Evolutionary conservation across 2,113 vertebrate genomes (phyloP).

Genomic region (Odocoileus virginianus): DNA sequence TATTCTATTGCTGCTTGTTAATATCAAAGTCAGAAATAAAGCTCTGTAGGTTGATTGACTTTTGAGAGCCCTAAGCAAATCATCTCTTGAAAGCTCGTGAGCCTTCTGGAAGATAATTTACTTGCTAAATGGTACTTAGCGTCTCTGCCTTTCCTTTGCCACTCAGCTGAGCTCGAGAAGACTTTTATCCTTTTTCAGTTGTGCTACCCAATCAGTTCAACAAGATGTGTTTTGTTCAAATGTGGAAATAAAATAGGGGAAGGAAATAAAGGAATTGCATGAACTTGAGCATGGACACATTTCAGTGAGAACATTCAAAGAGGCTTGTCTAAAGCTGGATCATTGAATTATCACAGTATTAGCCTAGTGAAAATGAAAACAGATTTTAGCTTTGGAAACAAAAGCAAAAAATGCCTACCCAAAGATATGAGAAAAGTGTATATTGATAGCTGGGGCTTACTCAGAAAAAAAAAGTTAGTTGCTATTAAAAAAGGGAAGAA

Average conservation of each 20-base stretch:
- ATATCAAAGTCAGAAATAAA: slow-evolving; percentile 11
- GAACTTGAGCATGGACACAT: not conserved
- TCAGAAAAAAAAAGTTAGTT: not conserved
- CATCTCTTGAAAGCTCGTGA: not conserved
- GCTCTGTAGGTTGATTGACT: not conserved
- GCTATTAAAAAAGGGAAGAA: slow-evolving; percentile 7
- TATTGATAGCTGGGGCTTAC: not conserved
- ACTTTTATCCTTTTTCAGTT: not conserved
- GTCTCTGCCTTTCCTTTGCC: not conserved
- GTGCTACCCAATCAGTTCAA: not conserved
- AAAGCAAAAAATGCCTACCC: slow-evolving; percentile 27
- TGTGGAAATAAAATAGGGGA: not conserved
- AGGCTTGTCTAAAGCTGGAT: not conserved
- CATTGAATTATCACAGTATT: slow-evolving; percentile 40
- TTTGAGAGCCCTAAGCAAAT: slow-evolving; percentile 25
- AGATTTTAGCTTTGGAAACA: slow-evolving; percentile 48
- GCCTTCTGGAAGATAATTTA: slow-evolving; percentile 16
- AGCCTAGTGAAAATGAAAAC: slow-evolving; percentile 57
- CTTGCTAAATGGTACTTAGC: not conserved
- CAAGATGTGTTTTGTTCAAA: not conserved
- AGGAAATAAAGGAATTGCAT: slow-evolving; percentile 29
- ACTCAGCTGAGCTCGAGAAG: not conserved
- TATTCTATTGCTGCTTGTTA: not conserved
- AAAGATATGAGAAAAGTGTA: slow-evolving; percentile 32
- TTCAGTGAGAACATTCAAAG: not conserved